Evolutionary conservation across 2,888 invertebrate species (phyloP).

Genomic region (Campopleginae sp.): DNA sequence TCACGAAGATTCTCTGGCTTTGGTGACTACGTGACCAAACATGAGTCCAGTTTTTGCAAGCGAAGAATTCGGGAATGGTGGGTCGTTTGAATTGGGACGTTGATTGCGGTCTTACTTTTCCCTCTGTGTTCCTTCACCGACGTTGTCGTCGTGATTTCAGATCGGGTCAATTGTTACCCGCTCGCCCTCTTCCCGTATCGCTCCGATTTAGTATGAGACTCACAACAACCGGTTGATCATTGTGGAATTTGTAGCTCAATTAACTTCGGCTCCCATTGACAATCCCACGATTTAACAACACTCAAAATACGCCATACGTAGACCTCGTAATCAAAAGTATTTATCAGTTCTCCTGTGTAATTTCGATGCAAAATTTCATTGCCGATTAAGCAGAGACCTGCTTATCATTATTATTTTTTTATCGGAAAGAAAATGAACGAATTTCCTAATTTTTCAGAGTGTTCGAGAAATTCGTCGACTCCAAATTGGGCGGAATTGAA

Average conservation of each 20-base stretch:
- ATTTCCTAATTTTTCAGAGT: neutral
- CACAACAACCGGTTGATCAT: constrained; percentile 82
- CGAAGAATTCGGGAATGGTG: constrained; percentile 81
- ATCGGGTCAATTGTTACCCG: constrained; percentile 79
- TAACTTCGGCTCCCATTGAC: constrained; percentile 71
- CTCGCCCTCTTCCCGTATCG: constrained; percentile 64
- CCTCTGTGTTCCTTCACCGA: constrained; percentile 41
- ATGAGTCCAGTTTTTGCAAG: constrained; percentile 80
- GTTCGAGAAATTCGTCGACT: neutral
- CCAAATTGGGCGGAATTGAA: neutral
- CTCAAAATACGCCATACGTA: neutral
- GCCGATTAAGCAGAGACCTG: neutral
- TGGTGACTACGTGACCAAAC: constrained; percentile 78
- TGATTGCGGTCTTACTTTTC: constrained; percentile 74
- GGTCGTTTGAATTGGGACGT: constrained; percentile 82
- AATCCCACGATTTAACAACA: constrained; percentile 15
- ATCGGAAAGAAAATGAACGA: neutral
- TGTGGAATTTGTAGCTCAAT: constrained; percentile 84
- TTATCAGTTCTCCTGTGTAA: neutral
- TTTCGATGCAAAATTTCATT: neutral
- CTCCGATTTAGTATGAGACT: constrained; percentile 82
- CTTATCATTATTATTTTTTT: too few species aligned
- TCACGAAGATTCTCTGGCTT: constrained; percentile 61
- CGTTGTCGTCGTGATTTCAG: constrained; percentile 56
- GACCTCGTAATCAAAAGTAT: neutral